Evolutionary conservation across 2,113 vertebrate genomes (phyloP), one percentile per base, ranked within the genome.

Genomic region (Reinhardtius hippoglossoides): DNA sequence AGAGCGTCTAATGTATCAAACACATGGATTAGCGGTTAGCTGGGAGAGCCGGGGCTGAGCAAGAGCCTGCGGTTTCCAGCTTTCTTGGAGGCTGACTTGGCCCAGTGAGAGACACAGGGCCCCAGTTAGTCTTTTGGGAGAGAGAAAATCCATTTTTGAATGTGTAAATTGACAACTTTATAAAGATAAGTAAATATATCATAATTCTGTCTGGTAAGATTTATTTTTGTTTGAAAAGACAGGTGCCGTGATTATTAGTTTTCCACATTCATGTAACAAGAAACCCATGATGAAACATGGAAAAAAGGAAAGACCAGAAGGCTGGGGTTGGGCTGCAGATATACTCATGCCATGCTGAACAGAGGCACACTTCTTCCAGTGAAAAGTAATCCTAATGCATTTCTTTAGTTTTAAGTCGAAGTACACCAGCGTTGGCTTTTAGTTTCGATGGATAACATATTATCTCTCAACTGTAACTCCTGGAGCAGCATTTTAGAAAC

Each of bases 21-120:
- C 94, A 93, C 91, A 91, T 94, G 92, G 94, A 94, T 94, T 95
- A 94, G 93, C 44, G 90, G 92, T 93, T 93, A 89, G 92, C 86
- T 82, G 78, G 82, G 89, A 74, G 91, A 93, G 86, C 88, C 70
- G 84, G 84, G 83, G 89, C 84, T 79, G 84, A 85, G 82, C 67
- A 61, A 88, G 87, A 87, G 85, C 89, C 91, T 92, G 90, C 52
- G 93, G 92, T 93, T 92, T 93, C 56, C 83, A 88, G 89, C 80
- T 91, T 92, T 90, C 84, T 91, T 84, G 82, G 84, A 90, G 85
- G 78, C 83, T 80, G 87, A 87, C 83, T 93, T 91, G 91, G 92
- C 87, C 89, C 78, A 75, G 74, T n/a, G 67, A 90, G 77, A 89
- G 84, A 81, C 64, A 44, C 67, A 71, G 82, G 84, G 83, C 86